phyloP scores from a whole-genome alignment of 2,113 vertebrate species.

The Phaethornis superciliosus region DNA sequence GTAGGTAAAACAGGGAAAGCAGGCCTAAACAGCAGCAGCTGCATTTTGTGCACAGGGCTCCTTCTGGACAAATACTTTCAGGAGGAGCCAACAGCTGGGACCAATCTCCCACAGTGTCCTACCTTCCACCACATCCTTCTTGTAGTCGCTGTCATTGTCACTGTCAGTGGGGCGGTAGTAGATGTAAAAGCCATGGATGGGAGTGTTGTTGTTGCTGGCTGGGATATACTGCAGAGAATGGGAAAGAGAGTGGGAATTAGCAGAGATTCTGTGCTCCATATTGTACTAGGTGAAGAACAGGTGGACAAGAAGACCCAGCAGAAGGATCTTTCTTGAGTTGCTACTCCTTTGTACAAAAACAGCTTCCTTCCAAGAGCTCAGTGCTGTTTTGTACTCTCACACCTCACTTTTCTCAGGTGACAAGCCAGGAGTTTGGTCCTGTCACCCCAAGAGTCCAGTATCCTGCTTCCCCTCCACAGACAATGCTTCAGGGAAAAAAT shows the following conservation, averaged over 20 bases:
- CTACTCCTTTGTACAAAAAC: background rate
- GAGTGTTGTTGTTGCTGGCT: constrained; percentile 93
- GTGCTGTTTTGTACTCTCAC: background rate
- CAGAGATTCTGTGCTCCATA: background rate
- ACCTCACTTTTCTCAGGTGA: background rate
- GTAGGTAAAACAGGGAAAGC: background rate
- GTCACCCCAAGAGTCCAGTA: background rate
- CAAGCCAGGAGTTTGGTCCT: background rate
- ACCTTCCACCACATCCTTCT: constrained; percentile 96
- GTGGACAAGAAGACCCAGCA: background rate
- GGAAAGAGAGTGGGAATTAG: constrained; percentile 23
- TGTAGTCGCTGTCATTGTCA: constrained; percentile 98
- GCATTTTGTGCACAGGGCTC: background rate
- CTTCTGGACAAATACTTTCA: background rate
- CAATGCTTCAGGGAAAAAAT: background rate
- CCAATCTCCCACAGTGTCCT: background rate
- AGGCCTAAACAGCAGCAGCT: background rate
- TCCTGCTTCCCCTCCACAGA: background rate
- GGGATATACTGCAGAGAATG: constrained; percentile 84
- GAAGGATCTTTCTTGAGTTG: background rate
- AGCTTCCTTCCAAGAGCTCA: background rate
- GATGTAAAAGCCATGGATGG: constrained; percentile 98
- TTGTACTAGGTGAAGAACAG: background rate
- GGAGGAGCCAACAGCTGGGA: background rate
- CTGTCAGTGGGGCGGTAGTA: constrained; percentile 98